These are phyloP conservation scores for Entomobrya proxima DNA, from an alignment of 2,888 invertebrate species.

Conservation along the genomic window DNA sequence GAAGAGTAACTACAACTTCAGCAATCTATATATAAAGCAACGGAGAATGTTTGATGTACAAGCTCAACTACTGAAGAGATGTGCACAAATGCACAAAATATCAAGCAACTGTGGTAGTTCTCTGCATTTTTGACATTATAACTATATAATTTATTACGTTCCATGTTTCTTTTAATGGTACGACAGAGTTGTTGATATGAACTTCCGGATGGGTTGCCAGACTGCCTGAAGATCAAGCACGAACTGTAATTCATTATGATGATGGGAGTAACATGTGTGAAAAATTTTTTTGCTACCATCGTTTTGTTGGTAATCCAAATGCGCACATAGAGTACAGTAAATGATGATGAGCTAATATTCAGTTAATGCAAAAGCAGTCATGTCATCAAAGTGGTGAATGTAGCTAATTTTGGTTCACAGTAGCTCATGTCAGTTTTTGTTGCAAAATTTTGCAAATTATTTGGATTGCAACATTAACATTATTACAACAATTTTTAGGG, in stretches of 20 bases:
- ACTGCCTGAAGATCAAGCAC: background rate
- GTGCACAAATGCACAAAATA: background rate
- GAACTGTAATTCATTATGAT: background rate
- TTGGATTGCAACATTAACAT: too few relatives aligned
- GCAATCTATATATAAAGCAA: background rate
- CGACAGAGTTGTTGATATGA: conserved; percentile 11
- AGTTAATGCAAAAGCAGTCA: background rate
- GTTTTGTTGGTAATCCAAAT: background rate
- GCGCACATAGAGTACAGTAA: background rate
- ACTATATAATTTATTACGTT: too few relatives aligned
- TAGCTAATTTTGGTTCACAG: background rate
- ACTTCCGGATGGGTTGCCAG: conserved; percentile 10
- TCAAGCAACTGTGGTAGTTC: background rate
- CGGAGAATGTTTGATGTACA: background rate
- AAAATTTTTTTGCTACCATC: background rate
- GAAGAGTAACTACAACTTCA: too few relatives aligned
- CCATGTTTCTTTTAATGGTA: background rate
- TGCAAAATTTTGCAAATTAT: too few relatives aligned
- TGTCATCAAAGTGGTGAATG: background rate
- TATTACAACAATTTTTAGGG: too few relatives aligned
- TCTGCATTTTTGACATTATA: background rate
- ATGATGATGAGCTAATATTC: background rate
- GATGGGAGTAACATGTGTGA: conserved; percentile 18
- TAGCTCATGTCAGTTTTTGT: background rate
- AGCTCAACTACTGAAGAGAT: background rate